A percentile compares a stretch with the other conserved stretches of the same genome.
Evolutionary conservation across 2,797 vertebrate genomes (phyloP).

Genomic region (Cirrhinus mrigala): DNA sequence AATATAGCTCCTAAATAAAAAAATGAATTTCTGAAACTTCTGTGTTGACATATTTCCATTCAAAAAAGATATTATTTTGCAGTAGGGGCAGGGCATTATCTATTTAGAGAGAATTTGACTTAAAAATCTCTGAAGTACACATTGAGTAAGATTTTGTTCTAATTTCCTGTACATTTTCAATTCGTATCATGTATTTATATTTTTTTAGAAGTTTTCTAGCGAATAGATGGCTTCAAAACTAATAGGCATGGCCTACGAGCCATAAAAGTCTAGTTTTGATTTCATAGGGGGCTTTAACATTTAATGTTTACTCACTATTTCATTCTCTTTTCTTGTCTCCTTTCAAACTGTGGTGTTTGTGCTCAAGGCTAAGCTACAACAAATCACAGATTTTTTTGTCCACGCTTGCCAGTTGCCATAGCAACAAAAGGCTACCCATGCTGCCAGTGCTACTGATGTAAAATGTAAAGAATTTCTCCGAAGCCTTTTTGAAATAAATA

Average conservation of each 20-base stretch:
- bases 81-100: not conserved
- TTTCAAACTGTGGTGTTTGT: constrained; percentile 41
- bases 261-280: constrained; percentile 2
- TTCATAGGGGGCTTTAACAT: constrained; percentile 21
- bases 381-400: constrained; percentile 64
- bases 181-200: not conserved
- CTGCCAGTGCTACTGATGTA: constrained; percentile 66
- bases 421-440: constrained; percentile 64
- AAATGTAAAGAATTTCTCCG: constrained; percentile 61
- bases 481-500: constrained; percentile 62
- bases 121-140: not conserved
- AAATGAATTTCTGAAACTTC: not conserved
- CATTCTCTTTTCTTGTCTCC: constrained; percentile 43
- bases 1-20: not conserved
- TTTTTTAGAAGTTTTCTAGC: not conserved
- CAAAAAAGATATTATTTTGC: not conserved
- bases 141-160: not conserved
- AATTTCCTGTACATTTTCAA: not conserved
- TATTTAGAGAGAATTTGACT: not conserved
- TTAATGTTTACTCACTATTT: constrained; percentile 43
- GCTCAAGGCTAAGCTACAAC: constrained; percentile 68
- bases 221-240: not conserved
- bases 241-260: not conserved
- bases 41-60: not conserved
- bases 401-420: constrained; percentile 70